Conservation (phyloP, 1,140 invertebrate species). For the Zaprionus ghesquierei region DNA sequence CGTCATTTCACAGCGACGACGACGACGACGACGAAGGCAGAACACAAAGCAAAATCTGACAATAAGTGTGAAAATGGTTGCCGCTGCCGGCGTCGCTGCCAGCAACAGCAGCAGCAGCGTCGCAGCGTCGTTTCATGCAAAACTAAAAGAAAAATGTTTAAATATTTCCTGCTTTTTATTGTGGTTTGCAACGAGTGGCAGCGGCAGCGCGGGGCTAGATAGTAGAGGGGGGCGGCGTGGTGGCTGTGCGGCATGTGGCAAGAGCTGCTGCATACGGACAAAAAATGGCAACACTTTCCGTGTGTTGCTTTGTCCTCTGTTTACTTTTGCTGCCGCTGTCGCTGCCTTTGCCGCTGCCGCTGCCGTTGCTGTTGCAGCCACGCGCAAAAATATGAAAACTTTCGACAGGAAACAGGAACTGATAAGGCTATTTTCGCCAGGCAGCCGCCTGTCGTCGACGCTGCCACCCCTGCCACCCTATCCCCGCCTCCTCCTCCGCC, state of each 20-base stretch:
- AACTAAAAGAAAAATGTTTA: conserved; percentile 82
- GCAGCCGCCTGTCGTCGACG: conserved; percentile 49
- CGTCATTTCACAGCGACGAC: conserved; percentile 68
- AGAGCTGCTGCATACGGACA: too few species aligned
- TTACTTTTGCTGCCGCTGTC: conserved; percentile 55
- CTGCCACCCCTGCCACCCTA: not conserved
- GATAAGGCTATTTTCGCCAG: conserved; percentile 81
- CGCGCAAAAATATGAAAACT: conserved; percentile 81
- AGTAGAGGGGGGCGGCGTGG: conserved; percentile 7
- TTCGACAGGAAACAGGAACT: conserved; percentile 82
- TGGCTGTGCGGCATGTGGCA: too few species aligned
- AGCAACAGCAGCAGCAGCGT: conserved; percentile 4
- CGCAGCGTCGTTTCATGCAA: conserved; percentile 56
- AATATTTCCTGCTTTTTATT: conserved; percentile 83
- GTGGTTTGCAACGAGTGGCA: conserved; percentile 40
- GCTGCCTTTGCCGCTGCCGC: conserved; percentile 6
- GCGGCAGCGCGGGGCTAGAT: conserved; percentile 12
- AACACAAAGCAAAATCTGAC: conserved; percentile 78
- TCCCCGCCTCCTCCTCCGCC: not conserved
- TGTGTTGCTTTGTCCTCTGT: conserved; percentile 68
- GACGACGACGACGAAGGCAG: conserved; percentile 36
- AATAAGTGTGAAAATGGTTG: conserved; percentile 78
- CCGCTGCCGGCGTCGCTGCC: conserved; percentile 21
- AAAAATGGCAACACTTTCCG: conserved; percentile 78
- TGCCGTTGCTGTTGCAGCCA: conserved; percentile 49